phyloP scores from a whole-genome alignment of 2,113 vertebrate species.

The Guaruba guarouba region DNA sequence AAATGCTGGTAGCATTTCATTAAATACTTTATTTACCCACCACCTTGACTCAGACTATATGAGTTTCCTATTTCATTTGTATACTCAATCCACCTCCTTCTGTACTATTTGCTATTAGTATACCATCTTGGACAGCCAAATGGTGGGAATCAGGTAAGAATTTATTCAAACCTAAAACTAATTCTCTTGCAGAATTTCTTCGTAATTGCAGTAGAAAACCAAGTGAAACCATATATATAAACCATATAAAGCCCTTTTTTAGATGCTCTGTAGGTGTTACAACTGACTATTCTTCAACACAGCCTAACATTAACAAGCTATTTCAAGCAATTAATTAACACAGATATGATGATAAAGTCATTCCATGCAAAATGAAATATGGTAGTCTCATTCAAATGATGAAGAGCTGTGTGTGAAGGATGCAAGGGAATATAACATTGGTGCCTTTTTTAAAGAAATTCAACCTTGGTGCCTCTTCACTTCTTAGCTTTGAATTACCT shows the following conservation, averaged over 20 bases:
- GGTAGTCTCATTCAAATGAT: not conserved
- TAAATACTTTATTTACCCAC: not conserved
- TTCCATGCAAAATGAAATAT: not conserved
- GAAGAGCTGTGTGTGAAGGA: not conserved
- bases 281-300: not conserved
- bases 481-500: not conserved
- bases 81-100: not conserved
- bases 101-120: not conserved
- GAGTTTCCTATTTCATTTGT: not conserved
- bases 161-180: not conserved
- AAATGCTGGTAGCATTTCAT: not conserved
- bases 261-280: not conserved
- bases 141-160: not conserved
- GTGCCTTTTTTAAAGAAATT: not conserved
- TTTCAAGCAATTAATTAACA: not conserved
- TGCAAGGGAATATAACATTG: not conserved
- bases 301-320: not conserved
- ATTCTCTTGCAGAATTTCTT: not conserved
- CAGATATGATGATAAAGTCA: not conserved
- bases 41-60: not conserved
- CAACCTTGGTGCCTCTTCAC: not conserved
- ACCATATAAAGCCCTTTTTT: not conserved
- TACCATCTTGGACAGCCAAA: not conserved
- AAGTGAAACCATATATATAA: not conserved
- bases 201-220: not conserved